A percentile compares a stretch with the other conserved stretches of the same genome.
Evolutionary conservation across 2,113 vertebrate genomes (phyloP).

Genomic region (Saimiri boliviensis): DNA sequence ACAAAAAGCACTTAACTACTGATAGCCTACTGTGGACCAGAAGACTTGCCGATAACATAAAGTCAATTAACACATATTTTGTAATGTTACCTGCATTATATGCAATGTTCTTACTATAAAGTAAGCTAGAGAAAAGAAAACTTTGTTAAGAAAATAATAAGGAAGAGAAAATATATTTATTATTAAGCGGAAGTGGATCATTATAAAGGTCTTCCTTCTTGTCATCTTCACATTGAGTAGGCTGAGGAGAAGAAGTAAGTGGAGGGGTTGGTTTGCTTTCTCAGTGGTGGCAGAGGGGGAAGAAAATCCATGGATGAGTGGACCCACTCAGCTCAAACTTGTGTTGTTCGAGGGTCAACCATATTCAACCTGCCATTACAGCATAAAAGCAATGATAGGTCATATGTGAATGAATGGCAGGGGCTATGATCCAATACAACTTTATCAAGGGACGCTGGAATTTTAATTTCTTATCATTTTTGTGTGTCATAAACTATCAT

Average conservation of each 20-base stretch:
- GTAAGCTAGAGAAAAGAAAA: not conserved
- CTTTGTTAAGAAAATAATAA: not conserved
- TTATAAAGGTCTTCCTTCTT: not conserved
- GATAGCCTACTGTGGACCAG: not conserved
- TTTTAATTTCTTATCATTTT: not conserved
- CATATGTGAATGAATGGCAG: too few species aligned
- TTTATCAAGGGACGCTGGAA: not conserved
- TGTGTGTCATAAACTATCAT: not conserved
- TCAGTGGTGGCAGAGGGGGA: not conserved
- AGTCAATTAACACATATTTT: not conserved
- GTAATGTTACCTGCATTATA: not conserved
- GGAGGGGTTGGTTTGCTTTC: not conserved
- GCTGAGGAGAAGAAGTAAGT: not conserved
- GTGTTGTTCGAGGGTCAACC: not conserved
- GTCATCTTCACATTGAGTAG: not conserved
- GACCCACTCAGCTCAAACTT: not conserved
- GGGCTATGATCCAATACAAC: not conserved
- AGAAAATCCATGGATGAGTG: not conserved
- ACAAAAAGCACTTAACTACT: not conserved
- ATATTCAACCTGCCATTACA: not conserved
- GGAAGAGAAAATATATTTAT: not conserved
- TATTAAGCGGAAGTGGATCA: not conserved
- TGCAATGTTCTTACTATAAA: not conserved
- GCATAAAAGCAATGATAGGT: not conserved
- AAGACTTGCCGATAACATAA: not conserved